Evolutionary conservation across 2,888 invertebrate species (phyloP).

Genomic region (Hyposoter didymator): DNA sequence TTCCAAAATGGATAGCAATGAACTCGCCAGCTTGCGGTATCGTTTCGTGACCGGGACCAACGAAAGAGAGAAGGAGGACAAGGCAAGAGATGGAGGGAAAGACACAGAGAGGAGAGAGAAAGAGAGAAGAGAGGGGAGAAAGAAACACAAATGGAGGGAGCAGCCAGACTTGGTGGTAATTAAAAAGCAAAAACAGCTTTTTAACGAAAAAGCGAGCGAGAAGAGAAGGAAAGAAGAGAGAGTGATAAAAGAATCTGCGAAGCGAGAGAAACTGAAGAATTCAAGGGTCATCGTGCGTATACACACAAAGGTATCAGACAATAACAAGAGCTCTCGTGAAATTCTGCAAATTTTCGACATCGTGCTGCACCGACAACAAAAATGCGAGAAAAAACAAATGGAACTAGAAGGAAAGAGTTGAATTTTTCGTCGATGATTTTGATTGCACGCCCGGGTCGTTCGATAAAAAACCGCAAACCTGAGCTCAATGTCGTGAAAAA

Average conservation of each 20-base stretch:
- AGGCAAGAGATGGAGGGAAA: constrained; percentile 5
- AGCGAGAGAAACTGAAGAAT: constrained; percentile 49
- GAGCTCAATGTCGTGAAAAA: not conserved
- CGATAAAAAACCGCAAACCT: not conserved
- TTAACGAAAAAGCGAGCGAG: constrained; percentile 45
- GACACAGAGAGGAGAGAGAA: constrained; percentile 8
- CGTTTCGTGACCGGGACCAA: constrained; percentile 10
- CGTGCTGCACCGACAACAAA: not conserved
- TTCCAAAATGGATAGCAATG: constrained; percentile 58
- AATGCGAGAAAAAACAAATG: not conserved
- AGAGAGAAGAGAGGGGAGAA: constrained; percentile 12
- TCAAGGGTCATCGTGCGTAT: constrained; percentile 37
- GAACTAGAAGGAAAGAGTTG: not conserved
- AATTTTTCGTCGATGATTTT: not conserved
- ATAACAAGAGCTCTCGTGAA: constrained; percentile 41
- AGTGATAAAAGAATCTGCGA: constrained; percentile 57
- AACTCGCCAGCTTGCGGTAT: constrained; percentile 42
- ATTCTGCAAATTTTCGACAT: constrained; percentile 36
- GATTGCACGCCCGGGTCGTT: not conserved
- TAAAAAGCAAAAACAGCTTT: constrained; percentile 63
- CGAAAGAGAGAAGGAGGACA: constrained; percentile 1
- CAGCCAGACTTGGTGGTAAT: constrained; percentile 44
- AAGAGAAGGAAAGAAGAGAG: constrained; percentile 32
- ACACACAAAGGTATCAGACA: constrained; percentile 27
- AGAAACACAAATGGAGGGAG: constrained; percentile 29